Evolutionary conservation across 2,797 vertebrate species (phyloP).

Genomic region (Scolopax rusticola): DNA sequence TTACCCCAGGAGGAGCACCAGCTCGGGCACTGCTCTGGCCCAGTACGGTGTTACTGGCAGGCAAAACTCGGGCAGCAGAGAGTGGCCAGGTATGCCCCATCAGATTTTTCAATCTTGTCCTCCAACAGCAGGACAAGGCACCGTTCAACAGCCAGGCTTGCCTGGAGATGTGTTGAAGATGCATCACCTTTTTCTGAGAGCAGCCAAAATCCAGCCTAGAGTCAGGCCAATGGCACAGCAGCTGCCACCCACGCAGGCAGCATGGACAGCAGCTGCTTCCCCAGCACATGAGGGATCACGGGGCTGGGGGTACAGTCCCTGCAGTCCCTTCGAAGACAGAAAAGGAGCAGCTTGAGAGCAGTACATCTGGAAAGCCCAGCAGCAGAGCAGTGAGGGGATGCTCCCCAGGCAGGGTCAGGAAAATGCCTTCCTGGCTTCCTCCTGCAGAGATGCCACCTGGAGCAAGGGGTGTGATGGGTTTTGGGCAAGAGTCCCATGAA

Average conservation of each 20-base stretch:
- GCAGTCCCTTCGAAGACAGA: neutral
- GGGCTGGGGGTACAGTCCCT: neutral
- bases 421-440: neutral
- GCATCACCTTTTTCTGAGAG: neutral
- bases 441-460: neutral
- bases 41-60: neutral
- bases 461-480: neutral
- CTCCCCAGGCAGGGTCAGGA: neutral
- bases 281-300: rapidly evolving
- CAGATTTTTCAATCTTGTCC: neutral
- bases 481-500: neutral
- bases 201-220: neutral
- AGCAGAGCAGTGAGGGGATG: neutral
- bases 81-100: neutral
- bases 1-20: neutral
- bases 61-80: neutral
- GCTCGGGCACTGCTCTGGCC: neutral
- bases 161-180: neutral
- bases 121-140: neutral
- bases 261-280: neutral
- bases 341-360: conserved; percentile 14
- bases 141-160: neutral
- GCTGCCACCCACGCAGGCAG: neutral
- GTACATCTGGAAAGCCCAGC: neutral
- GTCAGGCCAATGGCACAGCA: neutral